Base-by-base conservation (phyloP, 2,888 invertebrate genomes). In the Lochmaea capreae region DNA sequence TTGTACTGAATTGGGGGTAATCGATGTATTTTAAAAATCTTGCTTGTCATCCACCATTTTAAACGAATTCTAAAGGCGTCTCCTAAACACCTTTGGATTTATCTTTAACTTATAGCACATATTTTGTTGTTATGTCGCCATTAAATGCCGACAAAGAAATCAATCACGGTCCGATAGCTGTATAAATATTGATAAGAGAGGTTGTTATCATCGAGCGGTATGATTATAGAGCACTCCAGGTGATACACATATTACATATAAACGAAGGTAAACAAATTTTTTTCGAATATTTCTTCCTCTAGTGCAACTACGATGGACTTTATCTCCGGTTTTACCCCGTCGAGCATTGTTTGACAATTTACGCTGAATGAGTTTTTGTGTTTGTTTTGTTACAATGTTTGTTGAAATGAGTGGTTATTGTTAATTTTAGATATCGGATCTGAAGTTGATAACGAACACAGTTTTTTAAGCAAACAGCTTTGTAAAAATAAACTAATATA, bases 111-210 rank as follows among this genome's bases (percentile, higher is more conserved):
- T 76, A n/a, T n/a, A 72, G 79, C 79, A 81, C 82, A 84, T 82
- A 84, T 83, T 84, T 84, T 82, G 81, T 83, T 80, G 79, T 65
- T 58, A 33, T 71, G 83, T 84, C 83, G 83, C 84, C 83, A 84
- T 85, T 83, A 83, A 80, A 80, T 79, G 82, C 86, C 86, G 86
- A 86, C 86, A 86, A 86, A 86, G 80, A 77, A 81, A 80, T 81
- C 84, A 86, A 86, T 85, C 85, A 83, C 83, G 74, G 80, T 77
- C 79, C 80, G 85, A 84, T 84, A 83, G 83, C 81, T 79, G 80
- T 79, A 83, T 80, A 83, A 82, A 82, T 78, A 82, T 43, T 72
- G 84, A 84, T 84, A 83, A 82, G 76, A 76, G 72, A 79, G 72
- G 74, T 70, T 78, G n/a, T 83, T 84, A 84, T 83, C 84, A 67